Evolutionary conservation across 2,113 vertebrate genomes (phyloP).

Genomic region (Amphiprion percula): DNA sequence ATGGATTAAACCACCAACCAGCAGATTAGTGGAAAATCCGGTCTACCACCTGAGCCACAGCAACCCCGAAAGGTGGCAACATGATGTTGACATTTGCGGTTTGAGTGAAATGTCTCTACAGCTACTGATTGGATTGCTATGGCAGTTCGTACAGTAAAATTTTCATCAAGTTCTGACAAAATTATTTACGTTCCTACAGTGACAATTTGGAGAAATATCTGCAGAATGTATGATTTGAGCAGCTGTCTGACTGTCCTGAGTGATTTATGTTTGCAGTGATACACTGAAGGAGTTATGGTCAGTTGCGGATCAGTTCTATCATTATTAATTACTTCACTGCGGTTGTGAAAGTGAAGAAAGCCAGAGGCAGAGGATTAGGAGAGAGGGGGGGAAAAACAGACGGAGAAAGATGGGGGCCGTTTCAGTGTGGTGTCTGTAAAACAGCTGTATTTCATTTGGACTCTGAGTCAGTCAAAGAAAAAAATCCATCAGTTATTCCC

Average conservation of each 20-base stretch:
- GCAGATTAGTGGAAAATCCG: too few species aligned
- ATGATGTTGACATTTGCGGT: too few species aligned
- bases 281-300: background rate
- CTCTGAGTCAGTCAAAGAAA: constrained; percentile 71
- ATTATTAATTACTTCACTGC: background rate
- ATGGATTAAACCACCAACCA: too few species aligned
- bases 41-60: too few species aligned
- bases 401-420: constrained; percentile 24
- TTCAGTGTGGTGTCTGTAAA: constrained; percentile 65
- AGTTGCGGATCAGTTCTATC: background rate
- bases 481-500: constrained; percentile 59
- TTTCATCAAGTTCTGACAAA: background rate
- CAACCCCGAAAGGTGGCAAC: too few species aligned
- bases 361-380: background rate
- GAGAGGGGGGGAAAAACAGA: background rate
- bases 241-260: background rate
- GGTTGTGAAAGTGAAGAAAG: background rate
- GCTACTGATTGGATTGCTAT: too few species aligned
- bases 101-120: too few species aligned
- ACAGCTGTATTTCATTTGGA: constrained; percentile 84
- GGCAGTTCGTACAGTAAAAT: too few species aligned
- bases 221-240: background rate
- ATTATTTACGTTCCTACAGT: background rate
- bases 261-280: background rate
- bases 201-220: too few species aligned